Evolutionary conservation across 2,888 invertebrate species (phyloP), one percentile per base, ranked within the genome.

Genomic region (Acanthoscelides obtectus): DNA sequence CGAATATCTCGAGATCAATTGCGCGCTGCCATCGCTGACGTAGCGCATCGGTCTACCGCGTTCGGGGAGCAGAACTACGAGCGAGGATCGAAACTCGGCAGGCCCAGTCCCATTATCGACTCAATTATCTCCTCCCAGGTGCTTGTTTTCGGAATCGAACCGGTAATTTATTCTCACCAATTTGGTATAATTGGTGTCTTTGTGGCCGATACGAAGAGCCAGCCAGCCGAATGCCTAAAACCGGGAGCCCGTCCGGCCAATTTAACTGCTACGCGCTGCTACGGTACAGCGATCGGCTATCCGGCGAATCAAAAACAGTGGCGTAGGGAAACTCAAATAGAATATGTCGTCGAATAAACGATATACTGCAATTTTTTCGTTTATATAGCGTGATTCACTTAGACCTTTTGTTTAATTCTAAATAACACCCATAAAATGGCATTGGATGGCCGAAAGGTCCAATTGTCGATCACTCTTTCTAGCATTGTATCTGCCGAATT

Each of bases 151-250:
- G 78, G 78, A 80, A 79, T 79, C 76, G 79, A 71, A 80, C 77
- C 78, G 82, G 83, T 84, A 84, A 84, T 84, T 83, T 83, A 84
- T 84, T 82, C 82, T 79, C 83, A 78, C 82, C 80, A 82, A 82
- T 80, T 82, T 80, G 81, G 80, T 80, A 82, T 84, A 84, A 84
- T 84, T 83, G 84, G 84, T 83, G 82, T 81, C 81, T 79, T 77
- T 77, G 80, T 80, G 79, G 79, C 79, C 79, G 82, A 78, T 80
- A 77, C 80, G 79, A 76, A 45, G 45, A 45, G 45, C 45, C 45
- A 45, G 45, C 75, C 68, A 77, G 76, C 78, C 82, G 83, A 83
- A 84, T 82, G 83, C 81, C 82, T 80, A 84, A 85, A 84, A 84
- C 84, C 84, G 82, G 85, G 84, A 85, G 85, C 84, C 79, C 79